Percentiles rank a stretch among this genome's conserved stretches.
Evolutionary conservation across 1,140 invertebrate genomes (phyloP).

Genomic region (Brachionus paranguensis): DNA sequence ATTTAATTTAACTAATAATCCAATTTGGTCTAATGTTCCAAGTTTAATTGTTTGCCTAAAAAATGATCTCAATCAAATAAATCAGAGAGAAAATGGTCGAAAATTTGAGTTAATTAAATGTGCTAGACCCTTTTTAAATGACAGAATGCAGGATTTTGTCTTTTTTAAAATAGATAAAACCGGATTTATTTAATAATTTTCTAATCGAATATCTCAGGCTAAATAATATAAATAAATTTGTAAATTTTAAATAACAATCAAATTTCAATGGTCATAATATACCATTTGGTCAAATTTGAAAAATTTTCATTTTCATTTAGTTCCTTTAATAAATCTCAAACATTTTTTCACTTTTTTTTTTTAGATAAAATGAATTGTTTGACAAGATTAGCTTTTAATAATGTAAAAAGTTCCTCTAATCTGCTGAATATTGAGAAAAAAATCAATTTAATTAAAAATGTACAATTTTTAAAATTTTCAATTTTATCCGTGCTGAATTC

Average conservation of each 20-base stretch:
- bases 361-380: neutral
- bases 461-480: neutral
- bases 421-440: neutral
- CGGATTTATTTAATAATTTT: neutral
- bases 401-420: neutral
- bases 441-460: neutral
- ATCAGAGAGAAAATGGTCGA: neutral
- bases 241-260: neutral
- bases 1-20: constrained; percentile 9
- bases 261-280: neutral
- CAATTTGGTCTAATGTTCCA: neutral
- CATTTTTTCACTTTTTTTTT: neutral
- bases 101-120: constrained; percentile 12
- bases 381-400: neutral
- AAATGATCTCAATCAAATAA: neutral
- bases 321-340: neutral
- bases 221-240: neutral
- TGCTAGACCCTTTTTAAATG: neutral
- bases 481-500: neutral
- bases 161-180: neutral
- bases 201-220: neutral
- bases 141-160: neutral
- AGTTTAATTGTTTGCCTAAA: neutral
- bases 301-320: neutral
- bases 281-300: neutral